A percentile compares a stretch with the other conserved stretches of the same genome.
Conservation (phyloP, 2,797 vertebrate species). For the Antennarius maculatus region DNA sequence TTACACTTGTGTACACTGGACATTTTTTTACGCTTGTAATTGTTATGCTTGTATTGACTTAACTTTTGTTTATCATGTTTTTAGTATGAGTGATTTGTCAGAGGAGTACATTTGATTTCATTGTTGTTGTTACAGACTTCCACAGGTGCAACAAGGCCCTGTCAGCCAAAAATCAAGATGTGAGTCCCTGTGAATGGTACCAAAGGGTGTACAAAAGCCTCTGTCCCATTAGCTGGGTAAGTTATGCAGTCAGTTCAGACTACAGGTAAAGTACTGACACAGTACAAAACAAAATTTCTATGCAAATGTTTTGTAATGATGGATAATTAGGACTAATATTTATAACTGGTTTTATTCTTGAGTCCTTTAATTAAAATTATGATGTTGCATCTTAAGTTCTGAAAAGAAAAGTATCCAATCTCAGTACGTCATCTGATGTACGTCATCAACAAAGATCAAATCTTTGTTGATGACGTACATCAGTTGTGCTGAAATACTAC, state of each 20-base stretch:
- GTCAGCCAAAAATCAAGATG: slow-evolving; percentile 78
- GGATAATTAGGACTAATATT: no score
- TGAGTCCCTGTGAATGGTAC: slow-evolving; percentile 82
- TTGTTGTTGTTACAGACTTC: slow-evolving; percentile 70
- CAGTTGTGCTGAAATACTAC: neutral
- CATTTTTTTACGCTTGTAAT: neutral
- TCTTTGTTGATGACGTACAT: neutral
- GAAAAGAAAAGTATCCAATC: no score
- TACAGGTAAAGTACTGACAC: neutral
- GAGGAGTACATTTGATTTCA: neutral
- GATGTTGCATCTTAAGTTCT: no score
- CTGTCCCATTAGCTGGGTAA: slow-evolving; percentile 83
- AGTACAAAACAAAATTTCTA: neutral
- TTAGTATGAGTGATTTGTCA: neutral
- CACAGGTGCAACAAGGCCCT: slow-evolving; percentile 86
- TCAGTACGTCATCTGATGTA: neutral
- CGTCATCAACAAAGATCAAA: neutral
- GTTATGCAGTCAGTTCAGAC: slow-evolving; percentile 17
- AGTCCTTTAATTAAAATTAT: no score
- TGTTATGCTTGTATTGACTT: neutral
- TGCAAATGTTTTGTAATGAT: no score
- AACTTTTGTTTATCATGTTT: neutral
- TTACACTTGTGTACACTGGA: no score
- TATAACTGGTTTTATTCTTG: no score
- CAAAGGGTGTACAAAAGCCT: slow-evolving; percentile 84